phyloP scores from a whole-genome alignment of 2,797 vertebrate genomes.

The Clarias pachynema region DNA sequence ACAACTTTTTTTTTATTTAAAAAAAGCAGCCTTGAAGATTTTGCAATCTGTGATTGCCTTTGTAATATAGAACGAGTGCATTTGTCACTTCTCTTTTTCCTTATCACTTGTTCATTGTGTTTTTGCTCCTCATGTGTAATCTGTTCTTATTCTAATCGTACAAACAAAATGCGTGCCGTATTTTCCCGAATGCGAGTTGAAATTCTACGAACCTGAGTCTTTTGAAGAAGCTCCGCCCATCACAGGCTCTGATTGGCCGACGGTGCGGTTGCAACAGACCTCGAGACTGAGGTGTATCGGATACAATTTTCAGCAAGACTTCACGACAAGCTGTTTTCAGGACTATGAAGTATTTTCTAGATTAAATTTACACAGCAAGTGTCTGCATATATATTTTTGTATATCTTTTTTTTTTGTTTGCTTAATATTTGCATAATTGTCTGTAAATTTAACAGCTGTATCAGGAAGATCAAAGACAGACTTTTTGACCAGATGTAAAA shows the following conservation, averaged over 20 bases:
- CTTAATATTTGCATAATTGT: constrained; percentile 1
- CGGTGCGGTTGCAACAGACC: background rate
- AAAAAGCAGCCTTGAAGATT: constrained; percentile 71
- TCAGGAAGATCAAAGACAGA: background rate
- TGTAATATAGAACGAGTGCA: constrained; percentile 84
- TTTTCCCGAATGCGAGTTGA: background rate
- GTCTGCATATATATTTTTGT: background rate
- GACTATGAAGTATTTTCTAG: background rate
- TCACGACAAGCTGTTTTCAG: background rate
- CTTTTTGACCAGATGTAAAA: background rate
- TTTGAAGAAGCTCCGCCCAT: background rate
- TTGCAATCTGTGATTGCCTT: constrained; percentile 99
- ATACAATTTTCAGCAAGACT: background rate
- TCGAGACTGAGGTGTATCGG: background rate
- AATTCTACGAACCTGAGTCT: background rate
- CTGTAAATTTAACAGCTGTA: background rate
- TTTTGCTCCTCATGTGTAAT: constrained; percentile 66
- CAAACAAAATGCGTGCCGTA: constrained; percentile 44
- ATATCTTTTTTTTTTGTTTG: background rate
- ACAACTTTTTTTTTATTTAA: background rate
- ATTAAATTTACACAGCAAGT: background rate
- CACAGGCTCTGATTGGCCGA: background rate
- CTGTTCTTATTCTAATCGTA: constrained; percentile 66
- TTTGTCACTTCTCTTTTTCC: constrained; percentile 79
- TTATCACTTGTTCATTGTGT: constrained; percentile 73